Percentiles rank a stretch among this genome's conserved stretches.
These are phyloP conservation scores for Dipodomys ordii DNA, from an alignment of 2,113 vertebrate species.

Conservation along the genomic window DNA sequence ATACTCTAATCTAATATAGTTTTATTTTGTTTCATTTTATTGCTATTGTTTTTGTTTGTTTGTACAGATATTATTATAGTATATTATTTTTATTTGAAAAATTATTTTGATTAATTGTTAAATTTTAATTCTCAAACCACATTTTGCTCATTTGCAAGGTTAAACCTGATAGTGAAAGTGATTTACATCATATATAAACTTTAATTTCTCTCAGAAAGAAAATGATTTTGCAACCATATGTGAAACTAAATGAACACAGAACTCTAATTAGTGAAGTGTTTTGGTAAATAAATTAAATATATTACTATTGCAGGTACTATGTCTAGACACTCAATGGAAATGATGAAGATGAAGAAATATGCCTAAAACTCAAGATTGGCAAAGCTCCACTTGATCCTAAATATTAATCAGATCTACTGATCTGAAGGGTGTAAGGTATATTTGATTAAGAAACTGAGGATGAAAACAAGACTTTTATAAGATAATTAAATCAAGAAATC, in stretches of 20 bases:
- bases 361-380: background rate
- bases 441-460: no score
- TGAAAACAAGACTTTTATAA: background rate
- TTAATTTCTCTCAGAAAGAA: background rate
- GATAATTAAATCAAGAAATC: background rate
- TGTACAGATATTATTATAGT: background rate
- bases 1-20: background rate
- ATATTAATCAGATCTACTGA: background rate
- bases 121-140: background rate
- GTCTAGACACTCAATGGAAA: background rate
- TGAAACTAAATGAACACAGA: background rate
- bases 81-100: background rate
- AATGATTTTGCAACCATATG: background rate
- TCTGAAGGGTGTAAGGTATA: background rate
- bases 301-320: no score
- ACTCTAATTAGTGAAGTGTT: background rate
- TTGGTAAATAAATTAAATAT: background rate
- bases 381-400: background rate
- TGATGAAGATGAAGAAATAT: background rate
- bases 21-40: background rate
- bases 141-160: background rate
- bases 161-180: background rate
- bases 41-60: background rate
- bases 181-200: background rate
- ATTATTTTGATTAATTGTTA: background rate